phyloP scores from a whole-genome alignment of 2,113 vertebrate species.

The Antigone vipio region DNA sequence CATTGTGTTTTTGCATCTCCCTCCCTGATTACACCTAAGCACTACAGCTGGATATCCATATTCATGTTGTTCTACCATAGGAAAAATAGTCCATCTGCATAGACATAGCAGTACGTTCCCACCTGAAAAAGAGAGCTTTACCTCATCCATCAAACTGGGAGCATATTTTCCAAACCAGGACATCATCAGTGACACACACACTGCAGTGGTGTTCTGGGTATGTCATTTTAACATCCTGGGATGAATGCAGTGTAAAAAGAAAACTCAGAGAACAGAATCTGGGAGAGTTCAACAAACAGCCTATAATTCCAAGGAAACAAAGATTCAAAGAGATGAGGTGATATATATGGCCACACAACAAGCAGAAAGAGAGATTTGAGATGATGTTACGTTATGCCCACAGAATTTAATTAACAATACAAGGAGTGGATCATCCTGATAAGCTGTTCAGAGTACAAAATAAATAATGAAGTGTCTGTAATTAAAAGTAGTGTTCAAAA shows the following conservation, averaged over 20 bases:
- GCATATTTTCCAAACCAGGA: not conserved
- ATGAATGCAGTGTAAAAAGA: not conserved
- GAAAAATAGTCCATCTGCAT: not conserved
- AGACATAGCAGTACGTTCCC: not conserved
- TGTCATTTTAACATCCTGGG: not conserved
- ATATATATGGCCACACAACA: not conserved
- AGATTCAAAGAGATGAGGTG: not conserved
- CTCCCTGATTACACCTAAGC: conserved; percentile 26
- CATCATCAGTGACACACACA: not conserved
- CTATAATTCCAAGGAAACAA: not conserved
- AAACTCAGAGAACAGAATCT: not conserved
- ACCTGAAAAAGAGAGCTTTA: not conserved
- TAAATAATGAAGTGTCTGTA: not conserved
- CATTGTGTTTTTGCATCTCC: conserved; percentile 34
- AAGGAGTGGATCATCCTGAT: not conserved
- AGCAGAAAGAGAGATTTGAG: not conserved
- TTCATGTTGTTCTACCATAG: conserved; percentile 21
- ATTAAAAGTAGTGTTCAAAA: conserved; percentile 1
- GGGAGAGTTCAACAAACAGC: not conserved
- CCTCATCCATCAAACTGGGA: not conserved
- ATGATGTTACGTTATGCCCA: not conserved
- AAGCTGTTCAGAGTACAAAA: not conserved
- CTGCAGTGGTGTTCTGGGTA: not conserved
- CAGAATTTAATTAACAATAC: not conserved
- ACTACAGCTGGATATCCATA: conserved; percentile 55